phyloP scores from a whole-genome alignment of 2,113 vertebrate species.

The Brevimyrus niger region DNA sequence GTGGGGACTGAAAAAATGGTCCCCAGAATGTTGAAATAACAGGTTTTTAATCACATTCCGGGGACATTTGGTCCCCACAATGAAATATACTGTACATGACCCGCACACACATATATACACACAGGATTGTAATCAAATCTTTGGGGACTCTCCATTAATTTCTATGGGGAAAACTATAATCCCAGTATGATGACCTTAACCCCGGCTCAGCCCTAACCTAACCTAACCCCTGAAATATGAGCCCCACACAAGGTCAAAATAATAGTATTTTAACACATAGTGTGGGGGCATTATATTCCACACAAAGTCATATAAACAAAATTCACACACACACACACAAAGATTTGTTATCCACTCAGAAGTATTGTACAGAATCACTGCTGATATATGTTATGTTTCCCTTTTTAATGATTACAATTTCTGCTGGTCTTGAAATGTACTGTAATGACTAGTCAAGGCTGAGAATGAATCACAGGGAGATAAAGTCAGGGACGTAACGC shows the following conservation, averaged over 20 bases:
- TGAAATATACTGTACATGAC: no score
- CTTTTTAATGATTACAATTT: neutral
- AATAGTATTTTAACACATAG: neutral
- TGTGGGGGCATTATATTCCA: no score
- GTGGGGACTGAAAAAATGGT: no score
- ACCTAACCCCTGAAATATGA: neutral
- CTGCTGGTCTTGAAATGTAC: slow-evolving; percentile 3
- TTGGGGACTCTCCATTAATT: neutral
- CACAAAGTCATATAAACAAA: neutral
- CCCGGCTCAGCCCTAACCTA: neutral
- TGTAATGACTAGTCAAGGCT: slow-evolving; percentile 5
- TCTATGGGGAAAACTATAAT: neutral
- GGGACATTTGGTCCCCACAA: no score
- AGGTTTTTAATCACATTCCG: no score
- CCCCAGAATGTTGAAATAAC: no score
- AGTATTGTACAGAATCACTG: neutral
- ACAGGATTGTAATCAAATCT: no score
- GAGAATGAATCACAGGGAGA: slow-evolving; percentile 13
- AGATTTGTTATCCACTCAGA: neutral
- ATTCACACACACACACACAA: neutral
- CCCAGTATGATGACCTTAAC: neutral
- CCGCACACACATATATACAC: no score
- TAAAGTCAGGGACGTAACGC: slow-evolving; percentile 17
- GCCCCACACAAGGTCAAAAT: neutral
- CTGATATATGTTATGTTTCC: neutral